Evolutionary conservation across 2,888 invertebrate genomes (phyloP), one percentile per base, ranked within the genome.

Genomic region (Phytoseiulus persimilis): DNA sequence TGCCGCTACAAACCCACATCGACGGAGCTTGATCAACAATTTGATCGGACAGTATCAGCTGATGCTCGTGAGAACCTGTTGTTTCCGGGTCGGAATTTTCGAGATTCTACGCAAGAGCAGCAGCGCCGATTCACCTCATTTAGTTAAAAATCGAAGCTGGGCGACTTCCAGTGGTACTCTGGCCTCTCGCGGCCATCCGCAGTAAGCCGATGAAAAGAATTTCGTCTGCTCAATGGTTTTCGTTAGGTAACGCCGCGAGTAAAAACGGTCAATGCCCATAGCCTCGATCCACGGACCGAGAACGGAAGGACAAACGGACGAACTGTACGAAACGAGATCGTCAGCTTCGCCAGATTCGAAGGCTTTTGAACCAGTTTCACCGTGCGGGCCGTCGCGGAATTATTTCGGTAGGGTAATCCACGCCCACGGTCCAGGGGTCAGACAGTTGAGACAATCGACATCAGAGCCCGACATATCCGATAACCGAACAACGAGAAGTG

Each of bases 381-480:
- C 65, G 18, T 65, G 65, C 65, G 1, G 11, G 65, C 2, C 65
- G 65, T 2, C 9, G 65, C 28, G 65, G 65, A 65, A 65, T 65
- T 65, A 65, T 18, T 65, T 28, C 65, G 65, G 65, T 65, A 65
- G 65, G 65, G 65, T 65, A 65, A 65, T 65, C 65, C 65, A 65
- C 65, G 65, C 65, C 65, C 65, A 65, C 65, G 65, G 65, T 65
- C 65, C 65, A 65, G 65, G 65, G 65, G 65, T 65, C 65, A 65
- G 65, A 65, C 65, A 65, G 65, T 65, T 65, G 65, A 65, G 65
- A 23, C 65, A 65, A 65, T 65, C 65, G 65, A 65, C 65, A 65
- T 65, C 65, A 65, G 65, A 65, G 65, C 65, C 65, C 65, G 65
- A 65, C 18, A 65, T 28, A 65, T 65, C 65, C 65, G 65, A 65